Conservation (phyloP, 1,140 invertebrate genomes). For the Orchestia grillus region DNA sequence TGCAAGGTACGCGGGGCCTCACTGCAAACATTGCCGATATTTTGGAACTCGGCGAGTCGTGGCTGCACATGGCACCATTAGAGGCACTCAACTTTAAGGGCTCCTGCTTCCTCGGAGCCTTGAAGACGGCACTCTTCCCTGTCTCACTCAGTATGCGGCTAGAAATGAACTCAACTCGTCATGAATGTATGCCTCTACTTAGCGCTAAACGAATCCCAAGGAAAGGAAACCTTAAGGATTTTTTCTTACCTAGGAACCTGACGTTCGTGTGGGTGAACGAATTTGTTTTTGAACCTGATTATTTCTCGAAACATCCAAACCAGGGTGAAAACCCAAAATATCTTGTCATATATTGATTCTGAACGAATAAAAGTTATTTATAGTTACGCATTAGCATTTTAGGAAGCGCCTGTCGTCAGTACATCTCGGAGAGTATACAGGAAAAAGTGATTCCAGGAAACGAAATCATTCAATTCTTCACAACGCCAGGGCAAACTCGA, state of each 20-base stretch:
- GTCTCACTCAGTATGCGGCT: not conserved
- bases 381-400: too few relatives aligned
- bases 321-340: too few relatives aligned
- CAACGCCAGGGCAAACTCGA: too few relatives aligned
- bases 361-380: too few relatives aligned
- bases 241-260: not conserved
- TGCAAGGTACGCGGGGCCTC: not conserved
- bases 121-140: not conserved
- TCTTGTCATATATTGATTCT: too few relatives aligned
- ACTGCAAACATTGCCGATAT: not conserved
- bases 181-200: not conserved
- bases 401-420: too few relatives aligned
- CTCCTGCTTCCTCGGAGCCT: not conserved
- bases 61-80: not conserved
- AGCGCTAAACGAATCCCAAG: not conserved
- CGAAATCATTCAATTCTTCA: too few relatives aligned
- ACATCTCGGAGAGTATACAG: too few relatives aligned
- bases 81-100: not conserved
- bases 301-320: too few relatives aligned
- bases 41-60: not conserved
- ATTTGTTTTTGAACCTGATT: too few relatives aligned
- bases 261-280: too few relatives aligned
- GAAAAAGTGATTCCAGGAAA: too few relatives aligned
- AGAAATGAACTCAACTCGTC: not conserved
- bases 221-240: not conserved